Evolutionary conservation across 2,113 vertebrate species (phyloP).

Genomic region (Microcebus jonahi): DNA sequence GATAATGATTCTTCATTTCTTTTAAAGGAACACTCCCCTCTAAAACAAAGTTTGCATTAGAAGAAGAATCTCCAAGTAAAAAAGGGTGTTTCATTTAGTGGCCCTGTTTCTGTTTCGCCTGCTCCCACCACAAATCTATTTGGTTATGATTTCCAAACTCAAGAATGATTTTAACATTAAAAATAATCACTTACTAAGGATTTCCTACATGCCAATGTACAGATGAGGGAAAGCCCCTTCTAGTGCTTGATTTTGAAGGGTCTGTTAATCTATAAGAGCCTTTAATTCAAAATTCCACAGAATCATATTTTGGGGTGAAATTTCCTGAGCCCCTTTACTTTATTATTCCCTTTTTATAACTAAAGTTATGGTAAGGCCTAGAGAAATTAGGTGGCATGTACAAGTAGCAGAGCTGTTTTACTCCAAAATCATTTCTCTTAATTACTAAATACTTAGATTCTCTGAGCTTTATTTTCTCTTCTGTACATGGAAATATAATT

Average conservation of each 20-base stretch:
- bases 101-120: background rate
- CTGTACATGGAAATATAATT: background rate
- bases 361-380: background rate
- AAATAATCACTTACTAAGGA: constrained; percentile 3
- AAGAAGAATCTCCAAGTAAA: background rate
- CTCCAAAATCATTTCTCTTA: background rate
- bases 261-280: no score
- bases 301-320: no score
- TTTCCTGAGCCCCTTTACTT: background rate
- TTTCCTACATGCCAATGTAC: background rate
- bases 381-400: background rate
- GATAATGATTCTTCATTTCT: background rate
- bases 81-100: background rate
- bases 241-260: no score
- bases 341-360: background rate
- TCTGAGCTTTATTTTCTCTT: constrained; percentile 36
- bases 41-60: background rate
- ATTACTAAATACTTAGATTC: background rate
- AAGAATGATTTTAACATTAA: background rate
- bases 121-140: background rate
- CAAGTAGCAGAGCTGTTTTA: background rate
- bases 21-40: background rate
- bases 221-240: background rate
- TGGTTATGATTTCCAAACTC: background rate
- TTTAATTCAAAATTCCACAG: no score